phyloP scores from a whole-genome alignment of 2,113 vertebrate species.

The Panthera uncia region DNA sequence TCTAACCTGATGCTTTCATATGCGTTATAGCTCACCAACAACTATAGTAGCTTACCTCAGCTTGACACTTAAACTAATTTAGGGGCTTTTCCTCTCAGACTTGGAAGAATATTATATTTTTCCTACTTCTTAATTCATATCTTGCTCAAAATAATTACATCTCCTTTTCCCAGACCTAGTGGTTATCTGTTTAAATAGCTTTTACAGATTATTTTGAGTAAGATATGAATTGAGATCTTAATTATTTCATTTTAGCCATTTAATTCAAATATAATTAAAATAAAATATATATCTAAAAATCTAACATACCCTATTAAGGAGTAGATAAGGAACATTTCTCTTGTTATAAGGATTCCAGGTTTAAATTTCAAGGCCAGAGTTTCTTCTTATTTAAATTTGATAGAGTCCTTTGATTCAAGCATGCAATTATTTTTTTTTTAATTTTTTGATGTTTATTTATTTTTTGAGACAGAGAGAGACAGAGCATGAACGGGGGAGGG shows the following conservation, averaged over 20 bases:
- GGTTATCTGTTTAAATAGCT: neutral
- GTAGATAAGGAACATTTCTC: neutral
- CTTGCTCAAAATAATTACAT: neutral
- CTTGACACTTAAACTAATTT: neutral
- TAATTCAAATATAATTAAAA: slow-evolving; percentile 51
- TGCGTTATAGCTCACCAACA: neutral
- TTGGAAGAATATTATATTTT: neutral
- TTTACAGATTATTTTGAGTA: slow-evolving; percentile 2
- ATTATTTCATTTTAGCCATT: neutral
- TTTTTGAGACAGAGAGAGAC: too few species aligned
- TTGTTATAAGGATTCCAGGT: neutral
- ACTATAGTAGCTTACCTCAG: neutral
- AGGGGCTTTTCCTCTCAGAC: neutral
- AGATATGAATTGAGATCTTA: neutral
- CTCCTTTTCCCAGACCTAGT: neutral
- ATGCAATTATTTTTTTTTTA: neutral
- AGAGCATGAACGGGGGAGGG: too few species aligned
- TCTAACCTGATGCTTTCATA: neutral
- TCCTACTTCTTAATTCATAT: neutral
- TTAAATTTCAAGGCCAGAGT: neutral
- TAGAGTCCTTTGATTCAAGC: neutral
- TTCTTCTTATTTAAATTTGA: neutral
- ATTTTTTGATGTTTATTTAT: too few species aligned
- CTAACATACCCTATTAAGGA: neutral
- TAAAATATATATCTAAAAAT: neutral